A percentile compares a stretch with the other conserved stretches of the same genome.
These are phyloP conservation scores for Brienomyrus longianalis DNA, from an alignment of 2,113 vertebrate species.

Conservation along the genomic window DNA sequence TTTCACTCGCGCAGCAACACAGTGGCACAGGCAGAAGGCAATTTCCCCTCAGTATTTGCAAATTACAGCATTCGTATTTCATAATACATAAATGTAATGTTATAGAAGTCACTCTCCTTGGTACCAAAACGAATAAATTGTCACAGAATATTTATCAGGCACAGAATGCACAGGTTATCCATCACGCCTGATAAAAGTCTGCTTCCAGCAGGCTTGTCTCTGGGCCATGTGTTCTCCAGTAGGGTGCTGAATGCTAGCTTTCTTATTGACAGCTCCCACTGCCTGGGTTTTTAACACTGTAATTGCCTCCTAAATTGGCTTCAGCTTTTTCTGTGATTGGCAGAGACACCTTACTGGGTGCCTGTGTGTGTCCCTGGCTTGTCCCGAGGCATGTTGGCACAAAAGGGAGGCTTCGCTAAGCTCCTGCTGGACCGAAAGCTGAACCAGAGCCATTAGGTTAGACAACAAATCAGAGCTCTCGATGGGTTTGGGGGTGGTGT, in stretches of 20 bases:
- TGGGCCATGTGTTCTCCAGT: neutral
- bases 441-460: neutral
- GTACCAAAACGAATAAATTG: neutral
- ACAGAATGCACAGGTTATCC: neutral
- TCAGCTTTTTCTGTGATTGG: neutral
- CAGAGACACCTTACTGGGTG: neutral
- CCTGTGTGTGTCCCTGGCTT: neutral
- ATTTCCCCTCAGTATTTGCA: neutral
- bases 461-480: neutral
- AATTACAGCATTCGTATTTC: neutral
- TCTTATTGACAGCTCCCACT: neutral
- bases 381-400: neutral
- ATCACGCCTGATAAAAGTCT: neutral
- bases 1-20: neutral
- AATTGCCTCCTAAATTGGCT: slow-evolving; percentile 13
- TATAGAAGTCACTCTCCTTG: neutral
- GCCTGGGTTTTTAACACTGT: slow-evolving; percentile 11
- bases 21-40: neutral
- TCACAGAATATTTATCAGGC: neutral
- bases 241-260: neutral
- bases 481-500: neutral
- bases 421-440: neutral
- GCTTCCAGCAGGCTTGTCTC: neutral
- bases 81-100: neutral
- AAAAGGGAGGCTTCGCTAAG: neutral